Conservation (phyloP, 2,797 vertebrate species). For the Pseudochirops cupreus region DNA sequence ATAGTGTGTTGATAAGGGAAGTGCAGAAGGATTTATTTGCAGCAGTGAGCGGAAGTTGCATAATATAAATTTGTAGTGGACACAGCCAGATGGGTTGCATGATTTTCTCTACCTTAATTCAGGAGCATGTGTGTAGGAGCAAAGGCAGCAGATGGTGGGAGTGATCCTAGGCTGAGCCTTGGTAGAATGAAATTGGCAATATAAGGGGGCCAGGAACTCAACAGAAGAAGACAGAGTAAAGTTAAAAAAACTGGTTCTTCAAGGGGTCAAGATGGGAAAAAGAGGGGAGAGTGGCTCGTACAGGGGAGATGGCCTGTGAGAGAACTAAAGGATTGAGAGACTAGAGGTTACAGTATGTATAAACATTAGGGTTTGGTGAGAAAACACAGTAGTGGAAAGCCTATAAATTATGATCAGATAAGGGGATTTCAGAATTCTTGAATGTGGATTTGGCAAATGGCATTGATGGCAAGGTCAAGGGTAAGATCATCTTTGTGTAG, state of each 20-base stretch:
- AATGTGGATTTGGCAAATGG: background rate
- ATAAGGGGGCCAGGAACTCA: background rate
- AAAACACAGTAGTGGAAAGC: background rate
- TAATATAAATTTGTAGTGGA: background rate
- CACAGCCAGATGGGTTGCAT: background rate
- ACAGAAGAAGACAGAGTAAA: background rate
- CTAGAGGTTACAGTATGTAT: background rate
- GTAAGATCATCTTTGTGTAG: background rate
- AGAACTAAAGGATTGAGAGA: background rate
- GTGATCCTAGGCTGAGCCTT: background rate
- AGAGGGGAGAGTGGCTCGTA: background rate
- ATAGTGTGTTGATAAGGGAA: background rate
- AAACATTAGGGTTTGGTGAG: background rate
- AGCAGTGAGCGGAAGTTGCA: background rate
- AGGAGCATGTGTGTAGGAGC: background rate
- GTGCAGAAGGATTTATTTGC: background rate
- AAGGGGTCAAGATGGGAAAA: background rate
- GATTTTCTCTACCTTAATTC: background rate
- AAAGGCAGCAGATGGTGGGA: background rate
- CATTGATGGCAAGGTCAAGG: background rate
- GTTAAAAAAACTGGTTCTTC: background rate
- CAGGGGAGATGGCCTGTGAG: background rate
- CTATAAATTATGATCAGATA: background rate
- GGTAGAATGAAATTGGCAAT: background rate
- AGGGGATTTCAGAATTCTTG: background rate